Evolutionary conservation across 2,888 invertebrate species (phyloP).

Genomic region (Deroplatys truncata): DNA sequence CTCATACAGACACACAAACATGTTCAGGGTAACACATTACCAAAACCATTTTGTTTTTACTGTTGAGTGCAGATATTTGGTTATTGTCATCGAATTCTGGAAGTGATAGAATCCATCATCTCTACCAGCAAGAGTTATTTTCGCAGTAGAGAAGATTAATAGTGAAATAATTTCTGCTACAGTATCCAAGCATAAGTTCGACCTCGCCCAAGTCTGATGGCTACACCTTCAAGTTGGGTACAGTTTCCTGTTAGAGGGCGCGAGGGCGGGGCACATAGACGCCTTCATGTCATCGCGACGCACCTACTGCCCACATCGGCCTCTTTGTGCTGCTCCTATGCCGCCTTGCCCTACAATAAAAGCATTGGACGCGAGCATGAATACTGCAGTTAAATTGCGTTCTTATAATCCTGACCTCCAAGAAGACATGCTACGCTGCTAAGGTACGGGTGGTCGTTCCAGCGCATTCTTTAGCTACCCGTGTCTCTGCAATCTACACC

Average conservation of each 20-base stretch:
- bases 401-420: background rate
- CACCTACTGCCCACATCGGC: background rate
- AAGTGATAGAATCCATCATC: no score
- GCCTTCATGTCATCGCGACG: background rate
- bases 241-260: background rate
- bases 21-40: no score
- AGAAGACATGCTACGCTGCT: no score
- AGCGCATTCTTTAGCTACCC: no score
- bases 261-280: background rate
- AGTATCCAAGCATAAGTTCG: background rate
- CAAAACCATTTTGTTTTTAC: no score
- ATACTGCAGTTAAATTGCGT: background rate
- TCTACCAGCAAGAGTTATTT: no score
- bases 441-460: no score
- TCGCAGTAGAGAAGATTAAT: no score
- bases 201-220: background rate
- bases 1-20: no score
- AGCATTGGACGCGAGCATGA: background rate
- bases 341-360: background rate
- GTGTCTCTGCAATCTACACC: no score
- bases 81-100: no score
- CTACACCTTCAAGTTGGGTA: background rate
- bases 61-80: no score
- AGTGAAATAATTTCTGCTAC: background rate
- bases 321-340: background rate